Evolutionary conservation across 2,888 invertebrate species (phyloP), one percentile per base, ranked within the genome.

Genomic region (Drosophila anomalata): DNA sequence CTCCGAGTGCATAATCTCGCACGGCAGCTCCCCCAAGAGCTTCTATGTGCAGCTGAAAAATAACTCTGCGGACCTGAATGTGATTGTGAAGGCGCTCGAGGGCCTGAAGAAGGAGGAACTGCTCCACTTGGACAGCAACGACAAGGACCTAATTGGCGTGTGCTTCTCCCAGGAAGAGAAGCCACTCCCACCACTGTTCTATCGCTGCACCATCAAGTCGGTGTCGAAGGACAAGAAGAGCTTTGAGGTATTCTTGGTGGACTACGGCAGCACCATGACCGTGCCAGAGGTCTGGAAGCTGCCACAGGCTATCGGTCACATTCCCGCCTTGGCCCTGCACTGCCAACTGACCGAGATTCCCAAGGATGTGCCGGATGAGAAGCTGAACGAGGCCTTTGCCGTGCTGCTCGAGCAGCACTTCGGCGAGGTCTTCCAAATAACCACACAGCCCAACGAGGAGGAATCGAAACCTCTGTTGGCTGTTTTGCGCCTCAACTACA

Each of bases 211-310:
- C 17, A 69, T 91, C 3, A 67, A 82, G 7, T 94, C 95, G 81
- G 94, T 98, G 5, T 93, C 97, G 26, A 95, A 96, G 78, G 93
- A 95, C 0, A 93, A 95, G 0, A 92, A 93, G 3, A 95, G 95
- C 39, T 95, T 93, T 0, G 95, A 95, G 0, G 94, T 96, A 0
- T 93, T 95, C 14, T 95, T 96, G 77, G 93, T 96, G 9, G 95
- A 95, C 89, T 94, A 94, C 80, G 95, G 95, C 5, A 94, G 94
- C 82, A 93, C 92, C 0, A 93, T 93, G 0, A 90, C 92, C 2
- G 92, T 93, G 0, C 92, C 91, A 17, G 93, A 94, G 79, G 79
- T 95, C 29, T 92, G 93, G 58, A 92, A 92, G 57, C 89, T 95
- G 29, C 94, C 95, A 0, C 93, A 93, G 8, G 93, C 94, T 17